Evolutionary conservation across 1,140 invertebrate species (phyloP).

Genomic region (Goniozus legneri): DNA sequence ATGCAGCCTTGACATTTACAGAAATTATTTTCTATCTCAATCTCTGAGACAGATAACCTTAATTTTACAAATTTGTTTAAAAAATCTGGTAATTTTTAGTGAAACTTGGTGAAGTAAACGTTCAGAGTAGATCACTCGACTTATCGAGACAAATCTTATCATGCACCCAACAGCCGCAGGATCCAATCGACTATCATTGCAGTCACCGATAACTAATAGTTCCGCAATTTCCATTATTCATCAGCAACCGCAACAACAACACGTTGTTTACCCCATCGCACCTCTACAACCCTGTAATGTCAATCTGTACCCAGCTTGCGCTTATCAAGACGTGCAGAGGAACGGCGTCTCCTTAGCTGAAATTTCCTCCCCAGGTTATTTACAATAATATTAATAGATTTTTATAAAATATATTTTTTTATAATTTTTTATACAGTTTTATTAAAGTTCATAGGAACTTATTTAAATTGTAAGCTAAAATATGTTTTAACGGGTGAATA

Average conservation of each 20-base stretch:
- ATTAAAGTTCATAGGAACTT: too few relatives aligned
- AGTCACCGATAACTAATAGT: slow-evolving; percentile 24
- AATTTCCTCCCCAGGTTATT: slow-evolving; percentile 17
- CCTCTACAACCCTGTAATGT: slow-evolving; percentile 30
- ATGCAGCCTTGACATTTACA: too few relatives aligned
- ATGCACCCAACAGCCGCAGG: slow-evolving; percentile 39
- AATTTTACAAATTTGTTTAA: too few relatives aligned
- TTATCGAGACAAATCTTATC: slow-evolving; percentile 26
- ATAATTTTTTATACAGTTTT: neutral
- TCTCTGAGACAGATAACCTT: too few relatives aligned
- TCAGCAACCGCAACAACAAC: slow-evolving; percentile 26
- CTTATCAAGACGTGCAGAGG: slow-evolving; percentile 32
- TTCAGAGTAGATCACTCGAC: too few relatives aligned
- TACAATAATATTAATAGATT: neutral
- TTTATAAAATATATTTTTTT: neutral
- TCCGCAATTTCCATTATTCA: slow-evolving; percentile 18
- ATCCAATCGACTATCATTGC: slow-evolving; percentile 34
- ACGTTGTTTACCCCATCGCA: slow-evolving; percentile 38
- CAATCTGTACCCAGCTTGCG: slow-evolving; percentile 31
- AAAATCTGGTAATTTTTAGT: too few relatives aligned
- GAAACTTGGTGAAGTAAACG: too few relatives aligned
- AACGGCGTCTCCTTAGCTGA: slow-evolving; percentile 15
- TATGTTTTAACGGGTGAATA: too few relatives aligned
- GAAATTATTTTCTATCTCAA: too few relatives aligned
- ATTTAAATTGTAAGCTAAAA: too few relatives aligned